Conservation (phyloP, 92 coral and sea anemone genomes). For the Plumapathes pennacea region DNA sequence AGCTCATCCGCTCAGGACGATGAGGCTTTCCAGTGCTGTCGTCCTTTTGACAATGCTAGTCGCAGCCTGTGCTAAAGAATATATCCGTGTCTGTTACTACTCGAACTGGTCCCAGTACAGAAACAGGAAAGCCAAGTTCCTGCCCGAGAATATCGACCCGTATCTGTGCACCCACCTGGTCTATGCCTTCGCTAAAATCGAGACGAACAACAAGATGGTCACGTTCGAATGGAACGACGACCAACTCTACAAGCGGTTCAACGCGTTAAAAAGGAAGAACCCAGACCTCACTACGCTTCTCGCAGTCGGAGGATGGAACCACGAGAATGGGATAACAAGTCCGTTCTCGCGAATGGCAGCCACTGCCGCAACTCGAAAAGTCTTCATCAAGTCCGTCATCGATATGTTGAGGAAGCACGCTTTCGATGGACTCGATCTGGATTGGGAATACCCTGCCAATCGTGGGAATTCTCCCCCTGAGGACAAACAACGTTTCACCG, state of each 20-base stretch:
- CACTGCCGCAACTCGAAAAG: slow-evolving; percentile 27
- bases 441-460: slow-evolving; percentile 59
- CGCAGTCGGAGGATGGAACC: slow-evolving; percentile 66
- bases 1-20: no score
- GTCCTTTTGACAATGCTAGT: no score
- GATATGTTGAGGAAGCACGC: slow-evolving; percentile 24
- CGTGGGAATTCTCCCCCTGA: slow-evolving; percentile 51
- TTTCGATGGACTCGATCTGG: slow-evolving; percentile 59
- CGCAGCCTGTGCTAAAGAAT: no score
- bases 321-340: slow-evolving; percentile 40
- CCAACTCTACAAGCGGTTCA: slow-evolving; percentile 30
- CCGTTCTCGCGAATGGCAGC: slow-evolving; percentile 56
- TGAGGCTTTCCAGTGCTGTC: no score
- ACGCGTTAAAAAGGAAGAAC: slow-evolving; percentile 43
- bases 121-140: slow-evolving; percentile 22
- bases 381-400: slow-evolving; percentile 48
- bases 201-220: slow-evolving; percentile 14
- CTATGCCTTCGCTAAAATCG: slow-evolving; percentile 47
- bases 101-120: slow-evolving; percentile 35
- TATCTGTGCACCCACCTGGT: slow-evolving; percentile 43
- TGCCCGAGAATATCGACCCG: slow-evolving; percentile 42
- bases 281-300: slow-evolving; percentile 40
- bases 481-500: slow-evolving; percentile 48
- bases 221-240: slow-evolving; percentile 60
- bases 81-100: no score